These are phyloP conservation scores for Chiloscyllium plagiosum DNA, from an alignment of 2,113 vertebrate genomes.

Conservation along the genomic window DNA sequence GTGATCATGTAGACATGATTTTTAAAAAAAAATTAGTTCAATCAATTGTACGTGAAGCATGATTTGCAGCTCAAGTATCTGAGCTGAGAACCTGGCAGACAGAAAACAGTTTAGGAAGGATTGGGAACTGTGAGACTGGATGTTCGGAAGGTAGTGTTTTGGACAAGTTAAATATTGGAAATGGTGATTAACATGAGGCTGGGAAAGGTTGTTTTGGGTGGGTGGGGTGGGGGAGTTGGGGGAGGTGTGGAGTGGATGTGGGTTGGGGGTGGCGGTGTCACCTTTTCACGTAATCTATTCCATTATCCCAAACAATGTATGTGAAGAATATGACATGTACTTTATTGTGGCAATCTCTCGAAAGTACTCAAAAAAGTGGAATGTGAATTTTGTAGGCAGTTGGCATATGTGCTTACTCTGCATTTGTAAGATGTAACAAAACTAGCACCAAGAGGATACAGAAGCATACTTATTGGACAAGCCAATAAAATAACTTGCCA, in stretches of 20 bases:
- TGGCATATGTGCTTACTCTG: not conserved
- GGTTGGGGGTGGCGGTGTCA: too few relatives aligned
- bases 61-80: not conserved
- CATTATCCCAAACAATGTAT: too few relatives aligned
- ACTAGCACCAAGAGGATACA: not conserved
- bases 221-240: too few relatives aligned
- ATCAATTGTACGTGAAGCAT: not conserved
- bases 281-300: too few relatives aligned
- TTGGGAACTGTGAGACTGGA: not conserved
- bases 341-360: too few relatives aligned
- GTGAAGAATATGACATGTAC: too few relatives aligned
- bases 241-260: too few relatives aligned
- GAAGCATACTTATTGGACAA: not conserved
- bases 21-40: not conserved
- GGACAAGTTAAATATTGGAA: not conserved
- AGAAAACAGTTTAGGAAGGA: not conserved
- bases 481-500: not conserved
- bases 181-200: too few relatives aligned
- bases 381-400: too few relatives aligned
- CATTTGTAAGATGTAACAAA: not conserved
- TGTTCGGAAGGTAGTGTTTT: not conserved
- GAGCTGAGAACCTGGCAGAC: not conserved
- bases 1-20: not conserved
- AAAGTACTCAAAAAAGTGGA: too few relatives aligned
- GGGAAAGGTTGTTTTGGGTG: too few relatives aligned